Base-by-base conservation (phyloP, 2,888 invertebrate species). In the Oasisia sp. region DNA sequence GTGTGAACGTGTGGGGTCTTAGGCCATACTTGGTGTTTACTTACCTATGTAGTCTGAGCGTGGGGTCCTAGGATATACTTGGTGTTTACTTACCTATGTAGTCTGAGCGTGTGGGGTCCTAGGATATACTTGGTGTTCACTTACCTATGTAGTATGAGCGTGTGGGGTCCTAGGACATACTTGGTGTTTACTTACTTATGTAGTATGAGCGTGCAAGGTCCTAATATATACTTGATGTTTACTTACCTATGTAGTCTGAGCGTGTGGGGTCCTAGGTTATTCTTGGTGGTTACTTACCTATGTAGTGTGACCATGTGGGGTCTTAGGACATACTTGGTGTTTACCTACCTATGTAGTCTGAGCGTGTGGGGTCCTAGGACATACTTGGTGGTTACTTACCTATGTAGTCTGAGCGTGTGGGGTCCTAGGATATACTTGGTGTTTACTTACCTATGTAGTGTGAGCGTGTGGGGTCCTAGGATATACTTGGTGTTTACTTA, bases 381-480 rank as follows among this genome's bases (percentile, higher is more conserved):
- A 38, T 38, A 38, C n/a, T 50, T 12, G 50, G 9, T 50, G 50
- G 5, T 50, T 50, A 50, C 50, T 50, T 50, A 92, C 92, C 89
- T 32, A 94, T 93, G 91, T 94, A 94, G 91, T 94, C 94, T n/a
- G 94, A 94, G 89, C 94, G 93, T 89, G 92, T 94, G 7, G 96
- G 95, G 93, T 96, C 95, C 94, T 95, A 95, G 44, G 94, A 93
- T 19, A 96, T 94, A 27, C 92, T 92, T 8, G 96, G 96, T 8
- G 96, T 0, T 50, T 50, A 50, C 38, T 50, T 11, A 50, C 50
- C 11, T 12, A 12, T 12, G 11, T 50, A 9, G 50, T 50, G 9
- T 50, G 50, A 89, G 32, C 32, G 19, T 89, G 32, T 89, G 12
- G 89, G 89, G 32, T 89, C 89, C 11, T 32, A 32, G 12, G 11